Evolutionary conservation across 2,888 invertebrate genomes (phyloP).

Genomic region (Cheilosia urbana): DNA sequence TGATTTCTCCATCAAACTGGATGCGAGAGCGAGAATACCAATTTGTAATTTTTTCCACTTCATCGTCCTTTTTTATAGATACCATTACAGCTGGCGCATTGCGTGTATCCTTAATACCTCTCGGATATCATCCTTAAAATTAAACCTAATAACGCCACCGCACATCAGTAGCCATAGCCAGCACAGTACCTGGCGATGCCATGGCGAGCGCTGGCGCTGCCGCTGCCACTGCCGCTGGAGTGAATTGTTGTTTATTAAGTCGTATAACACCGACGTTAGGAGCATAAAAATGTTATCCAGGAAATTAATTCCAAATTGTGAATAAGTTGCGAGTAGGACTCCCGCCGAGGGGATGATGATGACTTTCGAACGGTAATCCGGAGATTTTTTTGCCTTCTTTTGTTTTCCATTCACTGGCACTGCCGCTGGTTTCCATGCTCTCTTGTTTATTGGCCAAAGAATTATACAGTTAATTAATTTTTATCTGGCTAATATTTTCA

Average conservation of each 20-base stretch:
- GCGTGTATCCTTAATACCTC: constrained; percentile 62
- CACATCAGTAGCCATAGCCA: constrained; percentile 17
- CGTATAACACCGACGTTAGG: constrained; percentile 69
- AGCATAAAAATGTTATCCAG: constrained; percentile 69
- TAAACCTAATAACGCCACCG: constrained; percentile 69
- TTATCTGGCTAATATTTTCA: constrained; percentile 75
- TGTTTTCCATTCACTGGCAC: background rate
- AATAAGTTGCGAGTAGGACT: constrained; percentile 50
- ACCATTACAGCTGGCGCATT: constrained; percentile 58
- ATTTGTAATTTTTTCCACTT: constrained; percentile 41
- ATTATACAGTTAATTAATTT: constrained; percentile 76
- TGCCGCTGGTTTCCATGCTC: constrained; percentile 40
- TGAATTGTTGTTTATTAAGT: constrained; percentile 73
- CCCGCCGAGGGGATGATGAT: constrained; percentile 11
- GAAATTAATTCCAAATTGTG: constrained; percentile 73
- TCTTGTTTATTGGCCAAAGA: constrained; percentile 71
- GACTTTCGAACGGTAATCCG: constrained; percentile 67
- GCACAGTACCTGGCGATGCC: background rate
- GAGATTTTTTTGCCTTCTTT: constrained; percentile 10
- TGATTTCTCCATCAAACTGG: constrained; percentile 14
- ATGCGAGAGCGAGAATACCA: constrained; percentile 16
- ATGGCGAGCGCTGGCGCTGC: background rate
- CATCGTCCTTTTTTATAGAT: constrained; percentile 64
- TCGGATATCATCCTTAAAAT: constrained; percentile 71
- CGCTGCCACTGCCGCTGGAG: constrained; percentile 8